Evolutionary conservation across 1,140 invertebrate species (phyloP).

Genomic region (Aphidius ervi): DNA sequence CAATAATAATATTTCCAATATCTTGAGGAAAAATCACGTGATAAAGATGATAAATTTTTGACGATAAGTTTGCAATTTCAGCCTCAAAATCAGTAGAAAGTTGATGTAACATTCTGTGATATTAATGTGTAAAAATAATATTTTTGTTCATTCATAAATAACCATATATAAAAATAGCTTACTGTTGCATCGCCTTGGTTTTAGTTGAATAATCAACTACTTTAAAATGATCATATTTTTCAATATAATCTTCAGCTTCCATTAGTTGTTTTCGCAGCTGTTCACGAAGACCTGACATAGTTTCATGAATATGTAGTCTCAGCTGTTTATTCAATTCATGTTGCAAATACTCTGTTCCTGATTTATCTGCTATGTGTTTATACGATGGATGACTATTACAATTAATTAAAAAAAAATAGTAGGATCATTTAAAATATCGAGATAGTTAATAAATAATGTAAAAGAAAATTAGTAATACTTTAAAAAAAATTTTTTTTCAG

Average conservation of each 20-base stretch:
- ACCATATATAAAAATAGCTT: conserved; percentile 46
- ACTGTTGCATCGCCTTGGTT: conserved; percentile 99
- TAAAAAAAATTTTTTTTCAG: conserved; percentile 97
- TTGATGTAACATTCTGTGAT: conserved; percentile 98
- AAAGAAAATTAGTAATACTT: conserved; percentile 54
- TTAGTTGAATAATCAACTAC: conserved; percentile 98
- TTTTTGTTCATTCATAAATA: no score
- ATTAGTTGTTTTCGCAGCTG: conserved; percentile 94
- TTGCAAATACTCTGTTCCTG: conserved; percentile 97
- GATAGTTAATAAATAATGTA: neutral
- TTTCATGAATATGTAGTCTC: conserved; percentile 98
- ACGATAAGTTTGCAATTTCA: conserved; percentile 85
- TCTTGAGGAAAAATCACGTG: conserved; percentile 99
- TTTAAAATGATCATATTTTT: conserved; percentile 97
- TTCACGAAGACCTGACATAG: conserved; percentile 89
- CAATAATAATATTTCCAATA: conserved; percentile 97
- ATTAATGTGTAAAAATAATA: no score
- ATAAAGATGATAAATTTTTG: conserved; percentile 98
- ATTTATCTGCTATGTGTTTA: conserved; percentile 91
- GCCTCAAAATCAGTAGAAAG: conserved; percentile 97
- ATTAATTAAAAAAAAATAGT: conserved; percentile 14
- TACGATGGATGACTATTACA: conserved; percentile 77
- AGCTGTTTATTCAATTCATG: conserved; percentile 97
- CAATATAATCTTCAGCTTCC: conserved; percentile 94
- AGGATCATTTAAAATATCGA: no score